Evolutionary conservation across 2,113 vertebrate genomes (phyloP).

Genomic region (Trematocara stigmaticum): DNA sequence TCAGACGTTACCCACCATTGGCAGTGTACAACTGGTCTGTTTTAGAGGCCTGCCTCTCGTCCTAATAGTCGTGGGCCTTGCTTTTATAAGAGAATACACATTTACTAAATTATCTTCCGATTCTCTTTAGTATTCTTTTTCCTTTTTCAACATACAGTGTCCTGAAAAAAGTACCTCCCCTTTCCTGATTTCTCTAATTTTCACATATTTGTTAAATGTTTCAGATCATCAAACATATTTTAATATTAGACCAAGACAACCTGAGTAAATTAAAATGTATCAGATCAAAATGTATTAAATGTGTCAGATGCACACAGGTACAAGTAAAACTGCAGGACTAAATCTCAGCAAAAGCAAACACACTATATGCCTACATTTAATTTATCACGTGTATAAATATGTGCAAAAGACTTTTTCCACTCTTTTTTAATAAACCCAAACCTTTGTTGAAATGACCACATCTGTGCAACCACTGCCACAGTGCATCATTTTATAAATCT

Average conservation of each 20-base stretch:
- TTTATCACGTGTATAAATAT: rapidly evolving
- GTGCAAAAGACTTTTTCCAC: rapidly evolving
- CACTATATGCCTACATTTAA: neutral
- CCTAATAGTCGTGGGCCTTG: rapidly evolving
- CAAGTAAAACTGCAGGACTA: neutral
- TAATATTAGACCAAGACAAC: neutral
- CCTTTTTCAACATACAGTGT: neutral
- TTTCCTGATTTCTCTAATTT: neutral
- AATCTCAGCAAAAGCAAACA: neutral
- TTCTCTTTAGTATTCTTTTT: neutral
- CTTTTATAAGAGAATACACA: neutral
- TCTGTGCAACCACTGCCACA: neutral
- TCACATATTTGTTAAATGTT: neutral
- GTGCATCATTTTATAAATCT: neutral
- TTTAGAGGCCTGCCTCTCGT: rapidly evolving
- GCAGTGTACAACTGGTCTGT: neutral
- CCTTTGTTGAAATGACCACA: neutral
- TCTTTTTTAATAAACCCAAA: neutral
- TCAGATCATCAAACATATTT: neutral
- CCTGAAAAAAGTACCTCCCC: neutral
- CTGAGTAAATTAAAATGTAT: neutral
- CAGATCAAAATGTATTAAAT: neutral
- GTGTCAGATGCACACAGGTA: neutral
- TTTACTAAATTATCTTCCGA: neutral
- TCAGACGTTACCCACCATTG: neutral